Percentiles rank a stretch among this genome's conserved stretches.
phyloP scores from a whole-genome alignment of 2,888 invertebrate species.

The Drosophila meridiana region DNA sequence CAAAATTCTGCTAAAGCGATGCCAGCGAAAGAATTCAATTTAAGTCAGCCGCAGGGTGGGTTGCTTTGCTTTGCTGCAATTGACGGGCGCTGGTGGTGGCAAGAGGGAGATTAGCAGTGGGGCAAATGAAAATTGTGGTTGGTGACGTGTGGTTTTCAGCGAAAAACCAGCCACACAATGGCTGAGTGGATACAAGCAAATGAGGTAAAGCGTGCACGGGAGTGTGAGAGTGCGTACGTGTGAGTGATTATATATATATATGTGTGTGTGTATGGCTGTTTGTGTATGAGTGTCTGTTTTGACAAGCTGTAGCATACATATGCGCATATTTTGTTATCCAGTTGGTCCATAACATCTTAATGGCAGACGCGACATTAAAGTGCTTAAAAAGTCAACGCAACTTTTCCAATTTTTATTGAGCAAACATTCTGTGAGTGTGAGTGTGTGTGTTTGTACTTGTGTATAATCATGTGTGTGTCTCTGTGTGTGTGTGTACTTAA shows the following conservation, averaged over 20 bases:
- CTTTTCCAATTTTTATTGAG: constrained; percentile 73
- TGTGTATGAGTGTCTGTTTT: background rate
- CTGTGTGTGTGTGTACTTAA: constrained; percentile 40
- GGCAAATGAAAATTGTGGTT: constrained; percentile 23
- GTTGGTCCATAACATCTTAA: constrained; percentile 47
- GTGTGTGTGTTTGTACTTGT: constrained; percentile 7
- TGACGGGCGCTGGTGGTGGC: constrained; percentile 34
- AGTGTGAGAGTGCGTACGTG: background rate
- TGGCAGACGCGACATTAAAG: constrained; percentile 61
- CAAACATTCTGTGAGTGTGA: constrained; percentile 46
- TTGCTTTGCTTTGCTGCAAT: constrained; percentile 59
- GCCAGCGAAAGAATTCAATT: constrained; percentile 69
- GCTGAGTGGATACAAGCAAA: constrained; percentile 27
- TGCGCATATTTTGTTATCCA: constrained; percentile 15
- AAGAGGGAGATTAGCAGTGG: background rate
- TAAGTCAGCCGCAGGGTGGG: constrained; percentile 55
- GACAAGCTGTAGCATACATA: constrained; percentile 14
- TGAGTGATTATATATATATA: background rate
- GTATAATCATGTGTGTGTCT: background rate
- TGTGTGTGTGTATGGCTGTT: background rate
- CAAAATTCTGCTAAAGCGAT: constrained; percentile 22
- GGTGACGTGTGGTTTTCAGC: constrained; percentile 51
- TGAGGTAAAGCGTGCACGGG: constrained; percentile 41
- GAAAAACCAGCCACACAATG: constrained; percentile 4
- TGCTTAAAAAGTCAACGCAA: constrained; percentile 63